Percentiles rank a stretch among this genome's conserved stretches.
These are phyloP conservation scores for Chaetops frenatus DNA, from an alignment of 2,113 vertebrate genomes.

Conservation along the genomic window DNA sequence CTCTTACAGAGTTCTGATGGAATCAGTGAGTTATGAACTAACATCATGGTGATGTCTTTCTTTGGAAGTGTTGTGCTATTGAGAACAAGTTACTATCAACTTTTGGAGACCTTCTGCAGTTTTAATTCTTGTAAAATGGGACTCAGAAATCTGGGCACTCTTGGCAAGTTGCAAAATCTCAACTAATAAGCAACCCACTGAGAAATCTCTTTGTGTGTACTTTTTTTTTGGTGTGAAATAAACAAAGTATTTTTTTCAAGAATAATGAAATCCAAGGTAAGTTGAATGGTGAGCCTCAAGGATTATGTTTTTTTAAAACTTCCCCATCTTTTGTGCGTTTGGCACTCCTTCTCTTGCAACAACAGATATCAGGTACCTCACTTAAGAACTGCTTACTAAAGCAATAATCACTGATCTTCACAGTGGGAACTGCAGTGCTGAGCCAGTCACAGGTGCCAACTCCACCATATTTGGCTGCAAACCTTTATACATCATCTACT, in stretches of 20 bases:
- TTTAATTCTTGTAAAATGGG: not conserved
- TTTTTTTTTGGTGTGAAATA: not conserved
- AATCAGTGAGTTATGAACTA: not conserved
- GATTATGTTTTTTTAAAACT: not conserved
- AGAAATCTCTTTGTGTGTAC: not conserved
- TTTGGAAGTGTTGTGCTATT: not conserved
- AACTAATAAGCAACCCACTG: not conserved
- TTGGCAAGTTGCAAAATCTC: not conserved
- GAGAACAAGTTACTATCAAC: not conserved
- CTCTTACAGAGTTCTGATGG: not conserved
- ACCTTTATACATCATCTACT: slow-evolving; percentile 37
- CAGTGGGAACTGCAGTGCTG: slow-evolving; percentile 53
- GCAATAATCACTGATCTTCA: slow-evolving; percentile 70
- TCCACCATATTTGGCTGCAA: slow-evolving; percentile 46
- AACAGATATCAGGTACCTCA: slow-evolving; percentile 69
- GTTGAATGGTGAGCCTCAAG: not conserved
- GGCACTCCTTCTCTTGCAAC: slow-evolving; percentile 52
- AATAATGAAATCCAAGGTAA: not conserved
- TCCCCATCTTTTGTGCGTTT: slow-evolving; percentile 45
- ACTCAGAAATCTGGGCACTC: not conserved
- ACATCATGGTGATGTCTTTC: not conserved
- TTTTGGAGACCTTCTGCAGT: not conserved
- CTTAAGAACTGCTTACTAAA: slow-evolving; percentile 67
- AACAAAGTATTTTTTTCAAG: not conserved
- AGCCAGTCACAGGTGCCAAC: slow-evolving; percentile 52